These are phyloP conservation scores for Drosophila suzukii DNA, from an alignment of 1,140 invertebrate genomes.

Conservation along the genomic window DNA sequence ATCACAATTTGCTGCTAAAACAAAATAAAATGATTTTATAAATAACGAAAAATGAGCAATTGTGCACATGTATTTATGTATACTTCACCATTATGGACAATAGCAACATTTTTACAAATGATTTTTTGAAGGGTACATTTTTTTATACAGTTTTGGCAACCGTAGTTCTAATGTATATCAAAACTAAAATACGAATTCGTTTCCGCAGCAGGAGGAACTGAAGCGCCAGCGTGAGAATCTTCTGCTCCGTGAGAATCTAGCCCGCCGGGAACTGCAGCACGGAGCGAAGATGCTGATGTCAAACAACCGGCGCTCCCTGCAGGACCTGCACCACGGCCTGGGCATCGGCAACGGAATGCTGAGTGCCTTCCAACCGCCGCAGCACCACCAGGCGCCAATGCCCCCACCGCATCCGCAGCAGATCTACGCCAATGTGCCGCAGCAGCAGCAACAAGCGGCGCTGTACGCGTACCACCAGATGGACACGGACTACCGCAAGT, in stretches of 20 bases:
- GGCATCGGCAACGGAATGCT: constrained; percentile 73
- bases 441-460: constrained; percentile 57
- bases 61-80: too few relatives aligned
- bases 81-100: too few relatives aligned
- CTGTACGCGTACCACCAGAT: constrained; percentile 71
- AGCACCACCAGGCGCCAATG: constrained; percentile 33
- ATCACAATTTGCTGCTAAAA: too few relatives aligned
- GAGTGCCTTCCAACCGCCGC: constrained; percentile 66
- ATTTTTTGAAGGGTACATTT: too few relatives aligned
- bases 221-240: constrained; percentile 90
- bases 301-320: constrained; percentile 86
- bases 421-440: constrained; percentile 64
- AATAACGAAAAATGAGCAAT: too few relatives aligned
- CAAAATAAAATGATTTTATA: too few relatives aligned
- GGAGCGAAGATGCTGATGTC: constrained; percentile 84
- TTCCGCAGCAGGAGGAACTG: constrained; percentile 89
- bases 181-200: too few relatives aligned
- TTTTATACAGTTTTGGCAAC: too few relatives aligned
- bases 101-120: too few relatives aligned
- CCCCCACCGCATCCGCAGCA: constrained; percentile 58
- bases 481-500: constrained; percentile 85
- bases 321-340: constrained; percentile 85
- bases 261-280: constrained; percentile 85
- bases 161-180: not conserved
- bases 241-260: constrained; percentile 87